These are phyloP conservation scores for Cephus sareptanus DNA, from an alignment of 2,888 invertebrate species.

Conservation along the genomic window DNA sequence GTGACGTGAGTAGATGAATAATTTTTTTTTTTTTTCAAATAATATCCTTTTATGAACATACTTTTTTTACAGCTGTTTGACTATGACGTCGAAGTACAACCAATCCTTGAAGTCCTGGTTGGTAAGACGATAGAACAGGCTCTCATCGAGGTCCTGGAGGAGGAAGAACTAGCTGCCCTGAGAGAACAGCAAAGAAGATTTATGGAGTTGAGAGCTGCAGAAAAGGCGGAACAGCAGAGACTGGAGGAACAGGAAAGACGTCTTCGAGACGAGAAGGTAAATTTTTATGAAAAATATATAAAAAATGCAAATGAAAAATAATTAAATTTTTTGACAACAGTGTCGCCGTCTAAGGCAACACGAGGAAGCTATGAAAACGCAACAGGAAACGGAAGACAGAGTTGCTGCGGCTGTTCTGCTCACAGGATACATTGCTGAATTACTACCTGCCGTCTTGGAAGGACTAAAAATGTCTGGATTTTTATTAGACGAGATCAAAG, in stretches of 20 bases:
- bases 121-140: slow-evolving; percentile 92
- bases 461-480: slow-evolving; percentile 82
- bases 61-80: slow-evolving; percentile 78
- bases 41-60: not conserved
- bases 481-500: slow-evolving; percentile 72
- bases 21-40: not conserved
- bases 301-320: not conserved
- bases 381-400: slow-evolving; percentile 82
- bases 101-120: slow-evolving; percentile 88
- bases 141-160: slow-evolving; percentile 89
- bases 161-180: slow-evolving; percentile 88
- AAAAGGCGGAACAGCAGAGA: slow-evolving; percentile 84
- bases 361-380: slow-evolving; percentile 72
- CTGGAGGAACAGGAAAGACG: slow-evolving; percentile 83
- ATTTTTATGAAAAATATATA: not conserved
- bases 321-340: slow-evolving; percentile 54
- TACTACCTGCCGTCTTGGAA: slow-evolving; percentile 86
- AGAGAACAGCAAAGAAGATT: slow-evolving; percentile 82
- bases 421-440: slow-evolving; percentile 87
- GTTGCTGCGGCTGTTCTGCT: slow-evolving; percentile 85
- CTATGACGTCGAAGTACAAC: slow-evolving; percentile 91
- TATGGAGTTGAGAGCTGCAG: slow-evolving; percentile 79
- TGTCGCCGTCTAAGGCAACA: slow-evolving; percentile 80
- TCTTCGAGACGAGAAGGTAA: slow-evolving; percentile 74
- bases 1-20: slow-evolving; percentile 75